These are phyloP conservation scores for Chelonus formosanus DNA, from an alignment of 2,888 invertebrate genomes.

Conservation along the genomic window DNA sequence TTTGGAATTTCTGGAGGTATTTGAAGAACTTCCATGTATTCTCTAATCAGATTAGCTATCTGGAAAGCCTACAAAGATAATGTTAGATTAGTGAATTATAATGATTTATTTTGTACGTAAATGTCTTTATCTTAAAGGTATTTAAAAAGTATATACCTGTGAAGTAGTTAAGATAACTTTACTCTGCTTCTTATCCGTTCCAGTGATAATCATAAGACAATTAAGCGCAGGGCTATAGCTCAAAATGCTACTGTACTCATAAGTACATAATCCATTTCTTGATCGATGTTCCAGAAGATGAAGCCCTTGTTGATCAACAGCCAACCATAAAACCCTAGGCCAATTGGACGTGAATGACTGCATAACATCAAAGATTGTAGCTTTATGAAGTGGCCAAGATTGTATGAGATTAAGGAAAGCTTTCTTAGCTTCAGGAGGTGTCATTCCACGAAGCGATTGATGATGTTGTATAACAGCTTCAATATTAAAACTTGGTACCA, in stretches of 20 bases:
- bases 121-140: too few species aligned
- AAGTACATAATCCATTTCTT: constrained; percentile 87
- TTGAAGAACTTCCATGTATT: constrained; percentile 79
- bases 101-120: too few species aligned
- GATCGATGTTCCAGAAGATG: constrained; percentile 89
- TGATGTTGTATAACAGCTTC: constrained; percentile 91
- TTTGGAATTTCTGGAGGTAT: constrained; percentile 62
- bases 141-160: constrained; percentile 70
- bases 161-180: constrained; percentile 93
- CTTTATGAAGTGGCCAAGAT: constrained; percentile 92
- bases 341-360: constrained; percentile 97
- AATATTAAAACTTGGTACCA: constrained; percentile 79
- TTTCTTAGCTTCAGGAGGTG: constrained; percentile 87
- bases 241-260: constrained; percentile 88
- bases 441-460: constrained; percentile 87
- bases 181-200: constrained; percentile 89
- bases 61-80: constrained; percentile 79
- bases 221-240: constrained; percentile 92
- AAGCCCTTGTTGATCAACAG: constrained; percentile 90
- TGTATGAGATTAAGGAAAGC: constrained; percentile 91
- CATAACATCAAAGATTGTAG: constrained; percentile 95
- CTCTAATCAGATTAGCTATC: constrained; percentile 90
- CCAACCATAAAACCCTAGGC: constrained; percentile 92
- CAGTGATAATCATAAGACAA: constrained; percentile 92
- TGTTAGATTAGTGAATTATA: too few species aligned